phyloP scores from a whole-genome alignment of 2,113 vertebrate genomes.

The Spermophilus dauricus region DNA sequence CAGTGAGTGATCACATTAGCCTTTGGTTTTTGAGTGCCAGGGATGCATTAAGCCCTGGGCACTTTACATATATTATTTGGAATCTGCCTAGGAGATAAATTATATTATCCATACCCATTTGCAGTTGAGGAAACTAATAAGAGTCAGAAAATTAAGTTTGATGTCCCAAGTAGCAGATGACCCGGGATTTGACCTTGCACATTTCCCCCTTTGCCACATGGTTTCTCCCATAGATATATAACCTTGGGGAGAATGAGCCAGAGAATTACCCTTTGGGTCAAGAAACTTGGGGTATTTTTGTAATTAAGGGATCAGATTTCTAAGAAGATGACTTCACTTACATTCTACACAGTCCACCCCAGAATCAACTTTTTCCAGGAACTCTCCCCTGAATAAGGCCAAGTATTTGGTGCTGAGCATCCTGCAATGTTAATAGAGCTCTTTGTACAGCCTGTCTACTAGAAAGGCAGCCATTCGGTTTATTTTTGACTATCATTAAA shows the following conservation, averaged over 20 bases:
- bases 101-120: neutral
- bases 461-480: neutral
- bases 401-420: neutral
- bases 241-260: neutral
- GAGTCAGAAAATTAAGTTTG: neutral
- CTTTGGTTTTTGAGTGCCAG: neutral
- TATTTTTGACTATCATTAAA: neutral
- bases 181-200: slow-evolving; percentile 1
- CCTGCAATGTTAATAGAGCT: neutral
- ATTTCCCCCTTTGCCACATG: neutral
- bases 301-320: neutral
- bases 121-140: slow-evolving; percentile 22
- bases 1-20: neutral
- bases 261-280: slow-evolving; percentile 2
- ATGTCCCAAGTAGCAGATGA: neutral
- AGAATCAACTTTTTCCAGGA: slow-evolving; percentile 31
- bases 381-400: neutral
- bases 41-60: neutral
- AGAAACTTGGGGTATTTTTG: neutral
- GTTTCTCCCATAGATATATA: neutral
- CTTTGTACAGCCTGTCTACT: neutral
- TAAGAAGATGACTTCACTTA: slow-evolving; percentile 25
- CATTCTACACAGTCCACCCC: neutral
- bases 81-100: neutral
- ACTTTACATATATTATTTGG: neutral